Conservation (phyloP, 2,888 invertebrate species). For the Ariolimax columbianus region DNA sequence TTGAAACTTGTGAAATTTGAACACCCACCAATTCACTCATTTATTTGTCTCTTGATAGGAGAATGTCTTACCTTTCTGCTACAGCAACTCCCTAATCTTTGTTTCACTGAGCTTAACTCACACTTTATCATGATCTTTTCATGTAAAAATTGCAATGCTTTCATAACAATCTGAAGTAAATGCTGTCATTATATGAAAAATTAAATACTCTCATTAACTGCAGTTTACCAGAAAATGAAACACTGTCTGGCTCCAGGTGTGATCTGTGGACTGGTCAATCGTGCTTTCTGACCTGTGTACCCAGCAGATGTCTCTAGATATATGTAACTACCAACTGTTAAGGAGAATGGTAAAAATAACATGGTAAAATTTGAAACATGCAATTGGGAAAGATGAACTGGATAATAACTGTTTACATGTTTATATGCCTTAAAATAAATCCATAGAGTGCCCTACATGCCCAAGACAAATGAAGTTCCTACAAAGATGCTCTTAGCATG, state of each 20-base stretch:
- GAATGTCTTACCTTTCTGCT: no score
- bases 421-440: background rate
- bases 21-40: no score
- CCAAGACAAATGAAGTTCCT: no score
- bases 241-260: slow-evolving; percentile 57
- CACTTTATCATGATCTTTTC: background rate
- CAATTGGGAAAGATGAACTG: background rate
- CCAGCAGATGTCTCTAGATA: slow-evolving; percentile 80
- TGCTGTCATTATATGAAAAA: background rate
- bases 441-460: no score
- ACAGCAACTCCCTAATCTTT: no score
- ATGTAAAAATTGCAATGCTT: background rate
- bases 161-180: background rate
- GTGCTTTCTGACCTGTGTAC: slow-evolving; percentile 81
- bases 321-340: slow-evolving; percentile 61
- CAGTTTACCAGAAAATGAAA: slow-evolving; percentile 67
- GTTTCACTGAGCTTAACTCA: background rate
- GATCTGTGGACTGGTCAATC: slow-evolving; percentile 64
- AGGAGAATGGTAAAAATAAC: background rate
- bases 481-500: no score
- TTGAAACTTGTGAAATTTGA: no score
- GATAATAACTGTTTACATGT: background rate
- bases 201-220: background rate
- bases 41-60: no score
- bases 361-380: background rate